Evolutionary conservation across 2,888 invertebrate genomes (phyloP).

Genomic region (Omphaloscelis lunosa): DNA sequence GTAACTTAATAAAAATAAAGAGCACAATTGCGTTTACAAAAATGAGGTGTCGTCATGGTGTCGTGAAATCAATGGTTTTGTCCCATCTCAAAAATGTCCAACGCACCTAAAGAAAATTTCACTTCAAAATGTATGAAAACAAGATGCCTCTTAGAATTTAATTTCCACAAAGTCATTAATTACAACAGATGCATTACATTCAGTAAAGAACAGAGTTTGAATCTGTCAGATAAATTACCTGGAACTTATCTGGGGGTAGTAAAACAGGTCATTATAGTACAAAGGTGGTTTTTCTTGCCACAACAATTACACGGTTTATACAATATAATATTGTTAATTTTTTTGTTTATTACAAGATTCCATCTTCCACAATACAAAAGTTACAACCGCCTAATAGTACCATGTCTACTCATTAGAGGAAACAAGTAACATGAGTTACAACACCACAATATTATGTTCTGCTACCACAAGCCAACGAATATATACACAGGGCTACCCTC

Average conservation of each 20-base stretch:
- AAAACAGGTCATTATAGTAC: not conserved
- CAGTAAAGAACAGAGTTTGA: not conserved
- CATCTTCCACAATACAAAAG: not conserved
- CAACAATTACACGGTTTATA: not conserved
- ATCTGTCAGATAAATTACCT: not conserved
- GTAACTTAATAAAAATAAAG: too few species aligned
- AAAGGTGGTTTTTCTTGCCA: not conserved
- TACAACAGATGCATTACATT: not conserved
- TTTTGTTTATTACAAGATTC: conserved; percentile 1
- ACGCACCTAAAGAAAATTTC: too few species aligned
- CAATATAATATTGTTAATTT: conserved; percentile 3
- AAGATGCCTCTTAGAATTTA: not conserved
- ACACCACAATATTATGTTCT: not conserved
- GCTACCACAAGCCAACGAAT: not conserved
- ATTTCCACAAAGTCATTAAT: not conserved
- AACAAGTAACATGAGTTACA: not conserved
- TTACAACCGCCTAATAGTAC: conserved; percentile 13
- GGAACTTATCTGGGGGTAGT: not conserved
- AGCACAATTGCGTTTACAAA: too few species aligned
- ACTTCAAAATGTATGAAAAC: too few species aligned
- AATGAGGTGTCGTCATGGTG: too few species aligned
- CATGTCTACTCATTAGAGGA: conserved; percentile 20
- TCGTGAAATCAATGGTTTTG: too few species aligned
- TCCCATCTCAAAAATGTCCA: too few species aligned
- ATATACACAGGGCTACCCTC: too few species aligned